Conservation (phyloP, 2,888 invertebrate genomes). For the Autographa gamma region DNA sequence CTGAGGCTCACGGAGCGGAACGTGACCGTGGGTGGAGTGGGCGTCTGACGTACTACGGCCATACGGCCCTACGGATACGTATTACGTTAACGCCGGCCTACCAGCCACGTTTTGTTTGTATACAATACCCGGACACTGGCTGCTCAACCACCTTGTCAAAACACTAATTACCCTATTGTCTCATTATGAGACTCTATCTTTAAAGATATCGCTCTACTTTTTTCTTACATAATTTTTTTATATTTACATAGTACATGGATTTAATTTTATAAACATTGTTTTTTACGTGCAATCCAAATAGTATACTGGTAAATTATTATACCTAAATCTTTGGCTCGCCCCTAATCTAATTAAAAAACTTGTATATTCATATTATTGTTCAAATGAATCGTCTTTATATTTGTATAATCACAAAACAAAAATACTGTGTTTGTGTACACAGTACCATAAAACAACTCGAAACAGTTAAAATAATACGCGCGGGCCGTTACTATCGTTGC, state of each 20-base stretch:
- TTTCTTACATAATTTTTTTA: too few relatives aligned
- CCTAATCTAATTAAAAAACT: not conserved
- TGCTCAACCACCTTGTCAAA: conserved; percentile 25
- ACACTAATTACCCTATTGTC: not conserved
- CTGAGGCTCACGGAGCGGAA: conserved; percentile 46
- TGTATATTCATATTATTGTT: not conserved
- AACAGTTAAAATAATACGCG: conserved; percentile 50
- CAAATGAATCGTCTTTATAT: not conserved
- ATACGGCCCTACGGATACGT: conserved; percentile 37
- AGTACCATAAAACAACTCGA: not conserved
- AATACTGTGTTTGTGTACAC: not conserved
- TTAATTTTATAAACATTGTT: too few relatives aligned
- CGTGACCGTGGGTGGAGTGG: conserved; percentile 53
- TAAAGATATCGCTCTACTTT: not conserved
- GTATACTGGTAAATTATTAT: too few relatives aligned
- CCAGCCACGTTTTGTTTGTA: conserved; percentile 56
- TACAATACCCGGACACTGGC: conserved; percentile 40
- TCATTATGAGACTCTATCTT: not conserved
- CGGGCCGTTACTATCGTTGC: conserved; percentile 70
- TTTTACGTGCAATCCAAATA: too few relatives aligned
- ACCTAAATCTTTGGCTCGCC: not conserved
- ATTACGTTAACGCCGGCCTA: conserved; percentile 42
- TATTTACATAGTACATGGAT: too few relatives aligned
- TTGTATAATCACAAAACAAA: not conserved
- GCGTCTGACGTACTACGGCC: conserved; percentile 52